These are phyloP conservation scores for Eledona agricola DNA, from an alignment of 2,888 invertebrate genomes.

Conservation along the genomic window DNA sequence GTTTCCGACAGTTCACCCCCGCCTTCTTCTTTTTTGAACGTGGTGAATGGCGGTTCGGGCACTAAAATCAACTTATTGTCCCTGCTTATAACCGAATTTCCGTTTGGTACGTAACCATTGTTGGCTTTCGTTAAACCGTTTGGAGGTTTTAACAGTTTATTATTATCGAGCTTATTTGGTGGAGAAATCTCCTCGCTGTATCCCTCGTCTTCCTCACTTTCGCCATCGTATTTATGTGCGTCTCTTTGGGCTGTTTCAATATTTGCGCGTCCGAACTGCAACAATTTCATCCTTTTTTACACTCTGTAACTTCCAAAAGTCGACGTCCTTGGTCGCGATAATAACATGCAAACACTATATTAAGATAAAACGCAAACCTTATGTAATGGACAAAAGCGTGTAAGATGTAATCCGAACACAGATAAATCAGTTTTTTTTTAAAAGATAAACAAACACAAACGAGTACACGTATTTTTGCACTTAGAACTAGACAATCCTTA, in stretches of 20 bases:
- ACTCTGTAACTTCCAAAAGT: no score
- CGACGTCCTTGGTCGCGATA: no score
- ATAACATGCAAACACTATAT: no score
- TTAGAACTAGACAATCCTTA: no score
- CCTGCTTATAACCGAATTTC: constrained; percentile 75
- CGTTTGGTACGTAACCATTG: constrained; percentile 54
- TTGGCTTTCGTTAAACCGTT: constrained; percentile 44
- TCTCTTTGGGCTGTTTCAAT: constrained; percentile 74
- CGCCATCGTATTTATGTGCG: constrained; percentile 64
- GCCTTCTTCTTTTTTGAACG: constrained; percentile 27
- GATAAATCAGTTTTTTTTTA: no score
- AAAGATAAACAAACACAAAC: no score
- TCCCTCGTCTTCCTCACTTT: constrained; percentile 64
- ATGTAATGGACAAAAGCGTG: no score
- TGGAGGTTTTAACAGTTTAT: constrained; percentile 36
- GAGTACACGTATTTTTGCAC: no score
- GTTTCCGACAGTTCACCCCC: constrained; percentile 34
- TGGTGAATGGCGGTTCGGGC: constrained; percentile 70
- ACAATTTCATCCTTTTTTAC: no score
- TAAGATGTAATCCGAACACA: no score
- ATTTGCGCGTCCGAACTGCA: constrained; percentile 84
- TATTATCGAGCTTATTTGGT: constrained; percentile 39
- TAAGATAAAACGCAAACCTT: no score
- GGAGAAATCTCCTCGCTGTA: constrained; percentile 54
- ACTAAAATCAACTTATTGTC: constrained; percentile 79